Conservation (phyloP, 2,888 invertebrate genomes). For the Hypomecis atomaria region DNA sequence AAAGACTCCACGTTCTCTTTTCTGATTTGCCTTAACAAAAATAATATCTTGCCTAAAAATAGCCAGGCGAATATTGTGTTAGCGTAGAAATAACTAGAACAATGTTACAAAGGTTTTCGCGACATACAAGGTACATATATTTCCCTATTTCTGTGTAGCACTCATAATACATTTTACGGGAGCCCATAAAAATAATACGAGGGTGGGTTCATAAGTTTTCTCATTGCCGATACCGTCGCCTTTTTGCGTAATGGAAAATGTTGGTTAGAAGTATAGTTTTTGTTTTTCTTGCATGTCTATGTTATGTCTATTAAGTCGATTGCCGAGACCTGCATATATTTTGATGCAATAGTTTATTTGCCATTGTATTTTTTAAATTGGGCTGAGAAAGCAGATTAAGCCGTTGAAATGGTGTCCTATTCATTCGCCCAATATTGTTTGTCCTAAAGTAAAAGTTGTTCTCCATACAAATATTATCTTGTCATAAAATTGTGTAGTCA, state of each 20-base stretch:
- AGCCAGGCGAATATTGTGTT: background rate
- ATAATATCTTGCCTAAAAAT: background rate
- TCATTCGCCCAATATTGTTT: too few relatives aligned
- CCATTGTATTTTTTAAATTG: too few relatives aligned
- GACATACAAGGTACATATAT: constrained; percentile 12
- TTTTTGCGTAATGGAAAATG: constrained; percentile 29
- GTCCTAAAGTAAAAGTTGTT: too few relatives aligned
- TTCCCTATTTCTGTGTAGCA: constrained; percentile 8
- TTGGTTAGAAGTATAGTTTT: background rate
- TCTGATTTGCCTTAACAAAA: background rate
- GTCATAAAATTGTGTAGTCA: too few relatives aligned
- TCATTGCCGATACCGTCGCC: constrained; percentile 21
- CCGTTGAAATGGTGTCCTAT: too few relatives aligned
- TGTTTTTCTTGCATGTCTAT: background rate
- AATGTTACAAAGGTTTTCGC: constrained; percentile 12
- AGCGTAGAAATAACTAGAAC: background rate
- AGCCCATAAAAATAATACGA: constrained; percentile 38
- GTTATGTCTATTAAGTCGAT: too few relatives aligned
- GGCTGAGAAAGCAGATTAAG: too few relatives aligned
- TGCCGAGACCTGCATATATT: too few relatives aligned
- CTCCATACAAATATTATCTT: too few relatives aligned
- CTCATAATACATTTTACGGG: constrained; percentile 36
- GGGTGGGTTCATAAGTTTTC: constrained; percentile 28
- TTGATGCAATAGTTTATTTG: too few relatives aligned
- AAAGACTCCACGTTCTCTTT: too few relatives aligned